These are phyloP conservation scores for Zaprionus vittiger DNA, from an alignment of 1,140 invertebrate species.

Conservation along the genomic window DNA sequence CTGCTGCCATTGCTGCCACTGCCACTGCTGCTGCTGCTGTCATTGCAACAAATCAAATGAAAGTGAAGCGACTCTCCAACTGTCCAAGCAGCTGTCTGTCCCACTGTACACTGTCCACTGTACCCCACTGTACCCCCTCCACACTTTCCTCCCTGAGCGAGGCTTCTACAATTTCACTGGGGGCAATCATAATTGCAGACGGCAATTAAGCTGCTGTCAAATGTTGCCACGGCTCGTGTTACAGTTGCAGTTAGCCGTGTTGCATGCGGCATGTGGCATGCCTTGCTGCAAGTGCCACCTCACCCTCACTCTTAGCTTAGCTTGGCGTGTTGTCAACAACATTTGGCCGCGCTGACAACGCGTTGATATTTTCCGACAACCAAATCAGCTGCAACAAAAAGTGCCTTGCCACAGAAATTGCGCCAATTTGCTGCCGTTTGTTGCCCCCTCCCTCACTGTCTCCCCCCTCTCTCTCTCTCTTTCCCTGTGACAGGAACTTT, in stretches of 20 bases:
- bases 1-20: neutral
- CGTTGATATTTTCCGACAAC: constrained; percentile 82
- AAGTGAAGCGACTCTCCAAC: constrained; percentile 58
- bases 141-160: neutral
- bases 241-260: constrained; percentile 62
- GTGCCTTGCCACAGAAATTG: constrained; percentile 56
- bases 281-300: constrained; percentile 37
- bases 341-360: constrained; percentile 67
- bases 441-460: neutral
- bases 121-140: neutral
- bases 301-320: constrained; percentile 19
- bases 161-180: constrained; percentile 43
- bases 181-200: constrained; percentile 78
- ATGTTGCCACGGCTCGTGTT: constrained; percentile 75
- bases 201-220: constrained; percentile 80
- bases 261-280: constrained; percentile 48
- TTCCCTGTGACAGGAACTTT: constrained; percentile 37
- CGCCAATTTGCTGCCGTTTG: constrained; percentile 66
- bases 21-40: constrained; percentile 28
- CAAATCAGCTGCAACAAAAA: constrained; percentile 64
- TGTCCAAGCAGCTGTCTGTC: constrained; percentile 23
- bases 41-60: constrained; percentile 64
- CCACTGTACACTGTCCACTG: constrained; percentile 12
- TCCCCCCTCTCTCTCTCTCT: neutral
- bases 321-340: constrained; percentile 65